Evolutionary conservation across 2,797 vertebrate genomes (phyloP).

Genomic region (Spinus pinus): DNA sequence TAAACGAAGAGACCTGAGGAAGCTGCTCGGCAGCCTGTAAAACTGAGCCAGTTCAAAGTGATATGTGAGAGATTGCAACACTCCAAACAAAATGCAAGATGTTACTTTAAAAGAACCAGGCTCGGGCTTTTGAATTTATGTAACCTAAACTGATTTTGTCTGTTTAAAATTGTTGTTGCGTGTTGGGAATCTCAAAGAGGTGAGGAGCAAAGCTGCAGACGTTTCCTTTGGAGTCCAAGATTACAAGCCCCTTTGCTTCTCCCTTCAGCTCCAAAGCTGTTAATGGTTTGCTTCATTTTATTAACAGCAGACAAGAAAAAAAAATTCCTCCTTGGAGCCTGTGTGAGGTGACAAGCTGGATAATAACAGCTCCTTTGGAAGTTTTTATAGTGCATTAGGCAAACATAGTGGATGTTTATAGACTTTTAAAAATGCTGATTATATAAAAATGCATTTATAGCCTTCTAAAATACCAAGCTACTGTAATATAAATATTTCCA

Average conservation of each 20-base stretch:
- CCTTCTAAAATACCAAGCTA: slow-evolving; percentile 61
- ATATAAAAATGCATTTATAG: slow-evolving; percentile 63
- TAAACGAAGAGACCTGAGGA: background rate
- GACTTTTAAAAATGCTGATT: slow-evolving; percentile 71
- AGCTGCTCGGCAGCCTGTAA: background rate
- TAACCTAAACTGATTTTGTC: slow-evolving; percentile 72
- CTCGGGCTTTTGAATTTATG: slow-evolving; percentile 64
- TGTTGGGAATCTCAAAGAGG: slow-evolving; percentile 68
- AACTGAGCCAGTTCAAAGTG: background rate
- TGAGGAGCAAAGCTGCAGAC: slow-evolving; percentile 49
- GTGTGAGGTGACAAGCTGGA: slow-evolving; percentile 66
- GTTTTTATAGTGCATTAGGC: slow-evolving; percentile 70
- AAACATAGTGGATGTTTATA: slow-evolving; percentile 67
- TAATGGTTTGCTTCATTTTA: slow-evolving; percentile 66
- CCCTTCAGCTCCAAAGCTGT: slow-evolving; percentile 32
- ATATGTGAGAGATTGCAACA: slow-evolving; percentile 30
- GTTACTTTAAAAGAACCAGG: slow-evolving; percentile 65
- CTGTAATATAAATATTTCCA: slow-evolving; percentile 61
- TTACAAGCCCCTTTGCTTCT: slow-evolving; percentile 55
- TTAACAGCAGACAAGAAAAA: slow-evolving; percentile 47
- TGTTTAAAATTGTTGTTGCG: slow-evolving; percentile 62
- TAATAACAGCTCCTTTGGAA: slow-evolving; percentile 69
- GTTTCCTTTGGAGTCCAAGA: slow-evolving; percentile 55
- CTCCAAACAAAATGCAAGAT: slow-evolving; percentile 59
- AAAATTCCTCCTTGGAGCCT: slow-evolving; percentile 33